Evolutionary conservation across 2,113 vertebrate species (phyloP).

Genomic region (Clarias macrocephalus): DNA sequence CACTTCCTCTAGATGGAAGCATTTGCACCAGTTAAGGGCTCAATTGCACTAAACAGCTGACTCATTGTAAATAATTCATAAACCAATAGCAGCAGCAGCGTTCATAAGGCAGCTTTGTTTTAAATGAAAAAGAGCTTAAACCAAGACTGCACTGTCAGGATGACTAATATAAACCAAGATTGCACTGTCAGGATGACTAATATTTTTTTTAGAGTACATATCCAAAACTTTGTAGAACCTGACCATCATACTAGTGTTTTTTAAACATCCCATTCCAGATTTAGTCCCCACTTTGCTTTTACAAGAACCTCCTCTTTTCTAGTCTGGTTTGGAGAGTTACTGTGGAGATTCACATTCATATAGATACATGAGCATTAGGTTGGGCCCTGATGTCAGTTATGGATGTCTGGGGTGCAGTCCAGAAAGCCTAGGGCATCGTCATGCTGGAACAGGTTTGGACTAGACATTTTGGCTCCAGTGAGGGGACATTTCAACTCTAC

Average conservation of each 20-base stretch:
- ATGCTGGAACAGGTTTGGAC: not conserved
- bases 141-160: not conserved
- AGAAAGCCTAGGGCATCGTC: not conserved
- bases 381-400: not conserved
- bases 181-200: constrained; percentile 11
- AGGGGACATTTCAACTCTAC: not conserved
- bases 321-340: not conserved
- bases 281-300: not conserved
- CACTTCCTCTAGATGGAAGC: constrained; percentile 46
- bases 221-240: not conserved
- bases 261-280: not conserved
- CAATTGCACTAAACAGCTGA: constrained; percentile 12
- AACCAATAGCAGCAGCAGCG: not conserved
- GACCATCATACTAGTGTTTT: not conserved
- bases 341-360: not conserved
- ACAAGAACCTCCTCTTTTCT: not conserved
- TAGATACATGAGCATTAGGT: not conserved
- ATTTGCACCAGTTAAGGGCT: not conserved
- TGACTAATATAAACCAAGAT: constrained; percentile 1
- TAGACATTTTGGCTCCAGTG: not conserved
- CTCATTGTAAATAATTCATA: not conserved
- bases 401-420: not conserved
- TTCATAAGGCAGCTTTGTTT: constrained; percentile 6
- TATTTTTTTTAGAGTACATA: not conserved
- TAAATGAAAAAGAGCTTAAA: not conserved